A percentile compares a stretch with the other conserved stretches of the same genome.
These are phyloP conservation scores for Phalacrocorax aristotelis DNA, from an alignment of 2,113 vertebrate genomes.

Conservation along the genomic window DNA sequence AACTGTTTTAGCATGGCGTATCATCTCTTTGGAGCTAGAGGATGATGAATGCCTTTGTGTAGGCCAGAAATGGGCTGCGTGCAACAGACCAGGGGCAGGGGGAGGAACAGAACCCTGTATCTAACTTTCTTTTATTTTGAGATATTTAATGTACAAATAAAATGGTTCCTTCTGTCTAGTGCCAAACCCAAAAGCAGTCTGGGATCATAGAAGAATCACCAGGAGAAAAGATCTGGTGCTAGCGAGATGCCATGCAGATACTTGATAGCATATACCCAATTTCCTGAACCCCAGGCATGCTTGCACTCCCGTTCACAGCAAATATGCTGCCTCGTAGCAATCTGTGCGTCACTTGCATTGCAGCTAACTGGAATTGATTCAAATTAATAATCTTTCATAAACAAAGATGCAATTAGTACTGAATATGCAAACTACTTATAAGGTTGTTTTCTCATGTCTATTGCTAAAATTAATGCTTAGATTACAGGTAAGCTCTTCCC, in stretches of 20 bases:
- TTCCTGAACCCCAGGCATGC: neutral
- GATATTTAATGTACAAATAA: neutral
- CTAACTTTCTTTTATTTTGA: neutral
- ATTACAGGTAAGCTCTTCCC: neutral
- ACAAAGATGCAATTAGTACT: neutral
- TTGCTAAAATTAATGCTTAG: neutral
- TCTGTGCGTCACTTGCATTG: neutral
- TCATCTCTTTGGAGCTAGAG: neutral
- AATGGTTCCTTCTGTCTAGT: neutral
- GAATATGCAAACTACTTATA: neutral
- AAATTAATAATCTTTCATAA: neutral
- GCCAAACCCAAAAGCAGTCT: neutral
- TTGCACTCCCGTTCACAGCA: neutral
- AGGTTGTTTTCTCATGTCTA: neutral
- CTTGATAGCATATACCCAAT: accelerated
- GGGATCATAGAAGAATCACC: neutral
- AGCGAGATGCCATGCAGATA: neutral
- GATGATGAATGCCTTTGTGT: neutral
- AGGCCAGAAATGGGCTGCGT: neutral
- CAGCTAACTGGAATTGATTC: neutral
- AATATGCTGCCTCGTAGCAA: neutral
- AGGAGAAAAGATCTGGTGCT: neutral
- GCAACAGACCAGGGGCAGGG: neutral
- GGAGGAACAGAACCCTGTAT: neutral
- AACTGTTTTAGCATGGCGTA: neutral